Base-by-base conservation (phyloP, 2,113 vertebrate genomes). In the Cnemophilus loriae region DNA sequence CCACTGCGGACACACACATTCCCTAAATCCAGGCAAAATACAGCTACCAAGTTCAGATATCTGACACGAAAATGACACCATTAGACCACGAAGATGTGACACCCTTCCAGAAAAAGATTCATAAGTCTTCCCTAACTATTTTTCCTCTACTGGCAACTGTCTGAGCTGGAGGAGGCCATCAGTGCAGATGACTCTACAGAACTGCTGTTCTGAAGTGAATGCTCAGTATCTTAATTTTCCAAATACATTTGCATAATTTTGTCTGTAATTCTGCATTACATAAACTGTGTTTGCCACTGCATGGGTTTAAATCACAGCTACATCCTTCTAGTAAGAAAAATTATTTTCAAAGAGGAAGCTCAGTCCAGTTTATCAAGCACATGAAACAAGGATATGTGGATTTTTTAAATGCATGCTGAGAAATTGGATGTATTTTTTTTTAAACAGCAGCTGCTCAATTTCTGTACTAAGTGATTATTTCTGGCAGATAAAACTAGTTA, bases 401-500 rank as follows among this genome's bases (percentile, higher is more conserved):
- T 61, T 75, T 85, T 92, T 52, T 3, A 67, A 91, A 89, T 30
- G 47, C 27, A 59, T 20, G 15, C 27, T 61, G 32, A 32, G 47
- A 87, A 69, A 93, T 2, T 23, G 16, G 17, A 76, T 60, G 28
- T 1, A 2, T 16, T 63, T 55, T 82, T 84, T 85, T 85, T 39
- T 14, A 20, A 88, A 80, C 5, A 46, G 53, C n/a, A 80, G 50
- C 57, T 79, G 61, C 69, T 87, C 44, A 68, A 64, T 85, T 90
- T 87, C 88, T 83, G 52, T 68, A 76, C 70, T 6, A 33, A 71
- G 37, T 61, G 44, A 76, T 88, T 76, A 61, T 37, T 79, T 93
- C 53, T 80, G 85, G 86, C 46, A 90, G 82, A 53, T 74, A 83
- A 82, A 65, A 85, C 73, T 71, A 83, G 70, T 83, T 53, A 67